phyloP scores from a whole-genome alignment of 1,140 invertebrate species.

The Drosophila gunungcola region DNA sequence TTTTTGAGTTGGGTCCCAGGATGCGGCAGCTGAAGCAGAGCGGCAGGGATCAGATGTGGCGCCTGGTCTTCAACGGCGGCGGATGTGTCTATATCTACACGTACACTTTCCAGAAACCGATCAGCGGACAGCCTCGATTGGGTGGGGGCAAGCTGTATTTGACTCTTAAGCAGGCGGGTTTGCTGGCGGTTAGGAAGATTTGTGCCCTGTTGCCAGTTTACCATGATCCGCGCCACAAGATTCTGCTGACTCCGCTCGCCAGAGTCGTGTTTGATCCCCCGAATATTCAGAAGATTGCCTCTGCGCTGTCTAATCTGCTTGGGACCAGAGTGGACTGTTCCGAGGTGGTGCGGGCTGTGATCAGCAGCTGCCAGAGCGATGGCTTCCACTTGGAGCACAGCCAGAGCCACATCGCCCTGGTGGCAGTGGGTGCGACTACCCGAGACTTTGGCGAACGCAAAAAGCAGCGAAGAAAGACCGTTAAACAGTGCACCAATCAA shows the following conservation, averaged over 20 bases:
- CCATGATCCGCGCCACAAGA: slow-evolving; percentile 39
- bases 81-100: slow-evolving; percentile 46
- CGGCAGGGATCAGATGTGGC: slow-evolving; percentile 56
- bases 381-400: slow-evolving; percentile 57
- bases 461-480: slow-evolving; percentile 30
- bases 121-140: slow-evolving; percentile 49
- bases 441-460: slow-evolving; percentile 8
- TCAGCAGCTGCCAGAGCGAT: slow-evolving; percentile 59
- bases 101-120: slow-evolving; percentile 43
- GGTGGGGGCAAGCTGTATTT: slow-evolving; percentile 51
- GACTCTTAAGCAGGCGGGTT: slow-evolving; percentile 59
- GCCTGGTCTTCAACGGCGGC: slow-evolving; percentile 39
- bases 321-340: slow-evolving; percentile 1
- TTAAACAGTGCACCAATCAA: slow-evolving; percentile 28
- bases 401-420: slow-evolving; percentile 46
- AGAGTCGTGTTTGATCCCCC: slow-evolving; percentile 45
- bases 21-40: slow-evolving; percentile 56
- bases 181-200: slow-evolving; percentile 42
- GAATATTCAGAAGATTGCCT: slow-evolving; percentile 53
- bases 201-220: slow-evolving; percentile 29
- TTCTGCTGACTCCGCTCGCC: slow-evolving; percentile 59
- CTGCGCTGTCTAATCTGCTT: background rate
- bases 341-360: slow-evolving; percentile 46
- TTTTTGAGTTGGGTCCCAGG: slow-evolving; percentile 53
- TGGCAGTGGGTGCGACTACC: slow-evolving; percentile 45